phyloP scores from a whole-genome alignment of 2,888 invertebrate genomes.

The Dasypolia templi region DNA sequence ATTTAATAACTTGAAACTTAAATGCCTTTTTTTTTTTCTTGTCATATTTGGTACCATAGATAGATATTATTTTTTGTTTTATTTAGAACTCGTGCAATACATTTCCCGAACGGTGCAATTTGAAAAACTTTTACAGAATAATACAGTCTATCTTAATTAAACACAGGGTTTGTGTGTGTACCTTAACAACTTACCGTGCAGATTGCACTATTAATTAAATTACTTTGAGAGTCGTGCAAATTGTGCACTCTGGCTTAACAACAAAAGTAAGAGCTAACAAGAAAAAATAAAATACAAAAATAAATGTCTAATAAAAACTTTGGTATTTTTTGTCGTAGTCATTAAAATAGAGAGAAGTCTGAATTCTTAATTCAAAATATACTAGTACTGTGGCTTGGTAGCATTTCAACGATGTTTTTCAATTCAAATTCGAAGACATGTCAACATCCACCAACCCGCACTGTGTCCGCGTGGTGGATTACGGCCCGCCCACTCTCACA shows the following conservation, averaged over 20 bases:
- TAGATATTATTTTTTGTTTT: neutral
- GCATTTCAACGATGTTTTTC: no score
- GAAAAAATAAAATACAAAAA: conserved; percentile 44
- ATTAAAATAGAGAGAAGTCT: conserved; percentile 54
- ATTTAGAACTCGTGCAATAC: neutral
- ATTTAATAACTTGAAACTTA: neutral
- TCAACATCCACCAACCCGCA: neutral
- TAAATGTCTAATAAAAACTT: conserved; percentile 53
- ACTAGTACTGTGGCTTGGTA: conserved; percentile 21
- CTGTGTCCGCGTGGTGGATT: neutral
- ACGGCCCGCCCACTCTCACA: neutral
- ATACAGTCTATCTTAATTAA: neutral
- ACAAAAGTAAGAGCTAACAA: conserved; percentile 34
- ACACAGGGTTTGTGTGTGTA: conserved; percentile 27
- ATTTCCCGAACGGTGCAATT: conserved; percentile 16
- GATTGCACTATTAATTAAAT: neutral
- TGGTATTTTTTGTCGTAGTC: conserved; percentile 50
- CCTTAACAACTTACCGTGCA: conserved; percentile 18
- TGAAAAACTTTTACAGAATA: neutral
- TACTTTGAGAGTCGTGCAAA: conserved; percentile 24
- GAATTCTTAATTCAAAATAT: conserved; percentile 20
- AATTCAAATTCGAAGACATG: neutral
- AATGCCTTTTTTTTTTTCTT: no score
- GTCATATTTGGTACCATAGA: neutral
- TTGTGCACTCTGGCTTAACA: conserved; percentile 43